phyloP scores from a whole-genome alignment of 2,797 vertebrate species.

The Enteromius fasciolatus region DNA sequence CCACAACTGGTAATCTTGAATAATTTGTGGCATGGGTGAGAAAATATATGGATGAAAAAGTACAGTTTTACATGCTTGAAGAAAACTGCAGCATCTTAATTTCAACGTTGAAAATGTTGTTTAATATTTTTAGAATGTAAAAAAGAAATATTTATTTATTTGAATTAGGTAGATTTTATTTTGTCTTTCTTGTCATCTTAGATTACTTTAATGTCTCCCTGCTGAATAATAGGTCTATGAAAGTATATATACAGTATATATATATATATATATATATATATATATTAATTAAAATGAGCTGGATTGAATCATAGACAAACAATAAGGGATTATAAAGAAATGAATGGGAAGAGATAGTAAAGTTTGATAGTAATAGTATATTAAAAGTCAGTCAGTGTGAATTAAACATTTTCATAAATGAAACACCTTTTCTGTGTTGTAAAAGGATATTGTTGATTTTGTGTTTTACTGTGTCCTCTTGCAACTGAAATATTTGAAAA shows the following conservation, averaged over 20 bases:
- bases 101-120: not conserved
- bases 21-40: not conserved
- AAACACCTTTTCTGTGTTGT: not conserved
- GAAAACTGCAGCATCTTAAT: not conserved
- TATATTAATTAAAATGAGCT: too few relatives aligned
- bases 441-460: not conserved
- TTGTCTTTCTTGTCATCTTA: not conserved
- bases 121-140: not conserved
- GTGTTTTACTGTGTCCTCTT: not conserved
- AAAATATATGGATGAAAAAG: not conserved
- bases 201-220: not conserved
- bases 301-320: too few relatives aligned
- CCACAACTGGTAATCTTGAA: not conserved
- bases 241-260: too few relatives aligned
- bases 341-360: too few relatives aligned
- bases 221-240: not conserved
- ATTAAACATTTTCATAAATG: too few relatives aligned
- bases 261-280: too few relatives aligned
- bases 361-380: too few relatives aligned
- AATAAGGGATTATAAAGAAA: too few relatives aligned
- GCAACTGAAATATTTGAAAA: not conserved
- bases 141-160: not conserved
- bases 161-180: not conserved
- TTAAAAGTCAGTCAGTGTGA: too few relatives aligned
- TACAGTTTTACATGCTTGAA: not conserved